Evolutionary conservation across 2,113 vertebrate genomes (phyloP), one percentile per base, ranked within the genome.

Genomic region (Rhinopomastus cyanomelas): DNA sequence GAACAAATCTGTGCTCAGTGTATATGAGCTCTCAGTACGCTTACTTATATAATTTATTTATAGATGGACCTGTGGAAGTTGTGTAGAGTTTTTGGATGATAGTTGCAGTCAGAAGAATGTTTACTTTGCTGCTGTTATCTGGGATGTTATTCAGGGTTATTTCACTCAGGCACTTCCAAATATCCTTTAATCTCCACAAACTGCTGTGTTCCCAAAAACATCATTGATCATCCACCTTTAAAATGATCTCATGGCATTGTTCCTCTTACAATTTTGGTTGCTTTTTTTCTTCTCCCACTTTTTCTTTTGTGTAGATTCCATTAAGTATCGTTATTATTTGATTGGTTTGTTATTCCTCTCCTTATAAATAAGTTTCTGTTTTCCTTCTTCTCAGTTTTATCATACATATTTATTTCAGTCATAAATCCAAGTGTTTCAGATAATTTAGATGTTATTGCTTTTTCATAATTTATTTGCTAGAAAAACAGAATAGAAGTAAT

Each of bases 121-220:
- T 30, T 81, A 17, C 5, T 73, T 88, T 79, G 88, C 44, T 62
- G 8, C 26, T 87, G 17, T 75, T 66, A 15, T n/a, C 23, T 39
- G 23, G 53, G 19, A 56, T 69, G 42, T 17, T 94, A 37, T 59
- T 92, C n/a, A 76, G 25, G n/a, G 17, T 75, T 84, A 36, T 72
- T 88, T 79, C 87, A 29, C 23, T 77, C 52, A 26, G 71, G 11
- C n/a, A 42, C 56, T 80, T 81, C 55, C 78, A 77, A 51, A 68
- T 65, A 66, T 62, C 44, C 69, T 92, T 92, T 93, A 77, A 84
- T 88, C 83, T 94, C 59, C 44, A 74, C 51, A 64, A 79, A 67
- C 12, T 60, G 29, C 42, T 69, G 23, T 51, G 21, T 69, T 92
- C 39, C 39, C 37, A 42, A 71, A 88, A 77, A 27, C 34, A 51